Evolutionary conservation across 53 echinoderm and acorn worm species (phyloP), one percentile per base, ranked within the genome.

Genomic region (Actinopyga echinites): DNA sequence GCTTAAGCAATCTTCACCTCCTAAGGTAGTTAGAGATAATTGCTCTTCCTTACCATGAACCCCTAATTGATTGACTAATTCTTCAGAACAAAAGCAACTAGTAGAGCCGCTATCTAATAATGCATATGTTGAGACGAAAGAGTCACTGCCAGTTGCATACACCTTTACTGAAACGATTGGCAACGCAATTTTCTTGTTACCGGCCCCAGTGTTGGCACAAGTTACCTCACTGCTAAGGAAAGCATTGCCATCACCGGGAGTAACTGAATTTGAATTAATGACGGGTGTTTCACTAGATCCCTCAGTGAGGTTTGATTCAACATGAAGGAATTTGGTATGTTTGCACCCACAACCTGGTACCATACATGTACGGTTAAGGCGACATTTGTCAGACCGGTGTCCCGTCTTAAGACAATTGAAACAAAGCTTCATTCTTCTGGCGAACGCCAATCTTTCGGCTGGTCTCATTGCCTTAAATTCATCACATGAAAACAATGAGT

Each of bases 271-370:
- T n/a, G n/a, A n/a, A n/a, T n/a, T n/a, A n/a, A n/a, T n/a, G n/a
- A n/a, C n/a, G n/a, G n/a, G n/a, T n/a, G n/a, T n/a, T n/a, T n/a
- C n/a, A n/a, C n/a, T n/a, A n/a, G n/a, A n/a, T n/a, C n/a, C n/a
- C n/a, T n/a, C n/a, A n/a, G n/a, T n/a, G n/a, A n/a, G n/a, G n/a
- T n/a, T n/a, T 57, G 28, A 75, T 30, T 44, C 1, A n/a, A 85
- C 22, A 65, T 89, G 89, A 8, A 89, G 53, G 43, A 85, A 89
- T 69, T 67, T 89, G 0, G 84, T 89, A 52, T 89, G 89, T 80
- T 89, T 89, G 17, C 62, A 79, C 19, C 69, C 85, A 85, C 89
- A 89, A 22, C 71, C 85, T 42, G 66, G 57, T 0, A 89, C 64
- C 1, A 49, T 56, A 30, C 80, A 85, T 57, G 69, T 68, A n/a